phyloP scores from a whole-genome alignment of 2,113 vertebrate genomes.

The Microtus montanus region DNA sequence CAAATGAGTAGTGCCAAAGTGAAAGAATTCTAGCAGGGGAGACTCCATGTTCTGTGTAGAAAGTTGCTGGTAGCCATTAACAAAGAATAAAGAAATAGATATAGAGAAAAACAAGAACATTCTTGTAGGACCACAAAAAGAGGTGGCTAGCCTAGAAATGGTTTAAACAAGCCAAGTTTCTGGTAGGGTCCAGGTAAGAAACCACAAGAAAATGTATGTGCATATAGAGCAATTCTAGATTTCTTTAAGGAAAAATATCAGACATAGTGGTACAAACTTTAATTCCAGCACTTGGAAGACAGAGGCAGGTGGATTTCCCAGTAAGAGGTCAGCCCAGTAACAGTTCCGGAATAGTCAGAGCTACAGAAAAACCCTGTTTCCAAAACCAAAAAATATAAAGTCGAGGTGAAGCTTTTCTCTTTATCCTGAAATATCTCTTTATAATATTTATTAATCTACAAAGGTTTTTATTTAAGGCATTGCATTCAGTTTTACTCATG shows the following conservation, averaged over 20 bases:
- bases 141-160: background rate
- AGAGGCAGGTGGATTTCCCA: background rate
- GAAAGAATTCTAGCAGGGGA: background rate
- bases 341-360: too few relatives aligned
- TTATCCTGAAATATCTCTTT: background rate
- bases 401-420: background rate
- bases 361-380: background rate
- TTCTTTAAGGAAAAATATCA: background rate
- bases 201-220: background rate
- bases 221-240: background rate
- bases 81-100: background rate
- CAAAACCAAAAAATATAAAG: background rate
- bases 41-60: background rate
- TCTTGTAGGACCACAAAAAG: background rate
- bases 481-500: background rate
- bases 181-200: conserved; percentile 32
- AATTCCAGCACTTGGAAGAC: background rate
- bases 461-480: background rate
- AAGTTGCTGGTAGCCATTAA: background rate
- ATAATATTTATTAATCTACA: background rate
- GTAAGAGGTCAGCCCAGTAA: background rate
- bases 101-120: background rate
- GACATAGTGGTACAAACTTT: background rate
- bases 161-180: conserved; percentile 2
- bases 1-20: background rate